Evolutionary conservation across 2,797 vertebrate genomes (phyloP), one percentile per base, ranked within the genome.

Genomic region (Erithacus rubecula): DNA sequence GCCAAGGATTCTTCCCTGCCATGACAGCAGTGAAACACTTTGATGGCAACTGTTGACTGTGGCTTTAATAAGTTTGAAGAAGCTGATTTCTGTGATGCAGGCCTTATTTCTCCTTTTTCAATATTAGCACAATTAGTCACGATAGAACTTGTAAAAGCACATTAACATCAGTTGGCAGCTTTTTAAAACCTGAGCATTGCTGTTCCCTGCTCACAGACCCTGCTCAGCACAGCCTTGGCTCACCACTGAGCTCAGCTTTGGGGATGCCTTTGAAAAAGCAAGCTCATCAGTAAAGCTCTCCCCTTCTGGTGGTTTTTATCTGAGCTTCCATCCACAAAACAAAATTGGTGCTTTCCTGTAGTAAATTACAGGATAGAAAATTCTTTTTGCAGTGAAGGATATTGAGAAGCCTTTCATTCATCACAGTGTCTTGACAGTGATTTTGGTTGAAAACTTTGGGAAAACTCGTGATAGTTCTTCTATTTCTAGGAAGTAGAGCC

Each of bases 11-110:
- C 29, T 52, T 55, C 30, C 30, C 37, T 20, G 4, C 49, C 34
- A 7, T 2, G 12, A 44, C 37, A 63, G 56, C 72, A 46, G 2
- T 0, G 1, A 20, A 17, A 15, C 8, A 8, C 6, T n/a, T 14
- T 1, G 7, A 2, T 12, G 43, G 64, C 56, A 52, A 0, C 12
- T 26, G 46, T 3, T 58, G 36, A 21, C 10, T 14, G 23, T 39
- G 53, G 34, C 63, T 93, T 53, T 47, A 59, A 24, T 39, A 15
- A 7, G 9, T 3, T 30, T 65, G 47, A 22, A 72, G 64, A 77
- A 43, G 20, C 11, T 19, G 17, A 39, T 87, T 70, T 69, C 46
- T 70, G 13, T 71, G 70, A 62, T 52, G 55, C 32, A 5, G 41
- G 44, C 24, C 37, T 83, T 80, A 37, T 44, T 77, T 77, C n/a